Percentiles rank a stretch among this genome's conserved stretches.
These are phyloP conservation scores for Abscondita cerata DNA, from an alignment of 2,888 invertebrate species.

Conservation along the genomic window DNA sequence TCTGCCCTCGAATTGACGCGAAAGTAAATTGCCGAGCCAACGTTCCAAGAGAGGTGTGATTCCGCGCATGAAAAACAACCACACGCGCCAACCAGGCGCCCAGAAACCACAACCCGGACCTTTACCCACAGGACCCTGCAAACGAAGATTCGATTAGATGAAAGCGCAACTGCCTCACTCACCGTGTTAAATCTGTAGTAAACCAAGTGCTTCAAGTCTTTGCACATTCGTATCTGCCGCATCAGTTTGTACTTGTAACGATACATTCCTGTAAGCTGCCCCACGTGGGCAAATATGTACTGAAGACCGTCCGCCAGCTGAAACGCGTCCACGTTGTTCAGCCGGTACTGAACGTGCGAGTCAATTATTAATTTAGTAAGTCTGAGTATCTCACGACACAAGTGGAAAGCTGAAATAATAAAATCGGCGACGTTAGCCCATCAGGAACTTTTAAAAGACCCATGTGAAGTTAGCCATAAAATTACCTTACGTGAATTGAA, in stretches of 20 bases:
- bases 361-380: slow-evolving; percentile 98
- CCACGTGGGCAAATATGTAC: slow-evolving; percentile 99
- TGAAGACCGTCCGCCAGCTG: slow-evolving; percentile 98
- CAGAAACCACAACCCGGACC: slow-evolving; percentile 98
- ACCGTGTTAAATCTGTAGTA: slow-evolving; percentile 99
- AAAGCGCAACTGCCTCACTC: slow-evolving; percentile 55
- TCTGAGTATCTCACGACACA: slow-evolving; percentile 98
- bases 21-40: slow-evolving; percentile 98
- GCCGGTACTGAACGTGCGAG: slow-evolving; percentile 97
- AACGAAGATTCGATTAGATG: background rate
- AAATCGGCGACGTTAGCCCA: no score
- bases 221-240: slow-evolving; percentile 99
- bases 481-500: no score
- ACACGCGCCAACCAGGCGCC: slow-evolving; percentile 99
- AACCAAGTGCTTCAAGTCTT: slow-evolving; percentile 98
- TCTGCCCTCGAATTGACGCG: slow-evolving; percentile 98
- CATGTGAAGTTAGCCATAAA: no score
- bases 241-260: slow-evolving; percentile 98
- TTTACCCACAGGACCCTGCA: slow-evolving; percentile 94
- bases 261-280: slow-evolving; percentile 99
- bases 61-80: slow-evolving; percentile 99
- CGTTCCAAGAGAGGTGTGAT: slow-evolving; percentile 97
- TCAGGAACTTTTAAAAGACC: no score
- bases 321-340: slow-evolving; percentile 99
- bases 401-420: slow-evolving; percentile 87